Conservation (phyloP, 2,888 invertebrate species). For the Chrysina gloriosa region DNA sequence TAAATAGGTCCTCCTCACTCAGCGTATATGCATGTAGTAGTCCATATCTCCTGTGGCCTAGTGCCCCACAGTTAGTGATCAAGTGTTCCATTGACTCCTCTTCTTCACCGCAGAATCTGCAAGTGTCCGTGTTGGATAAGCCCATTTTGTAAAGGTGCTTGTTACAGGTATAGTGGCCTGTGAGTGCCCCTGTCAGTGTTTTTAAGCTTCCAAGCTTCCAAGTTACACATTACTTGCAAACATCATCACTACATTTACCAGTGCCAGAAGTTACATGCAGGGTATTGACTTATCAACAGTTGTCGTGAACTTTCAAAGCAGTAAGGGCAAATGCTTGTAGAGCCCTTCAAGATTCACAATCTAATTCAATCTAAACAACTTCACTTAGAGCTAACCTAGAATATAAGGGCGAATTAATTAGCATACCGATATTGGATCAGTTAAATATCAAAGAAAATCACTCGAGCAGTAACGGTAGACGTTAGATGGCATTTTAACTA, state of each 20-base stretch:
- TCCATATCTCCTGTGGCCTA: no score
- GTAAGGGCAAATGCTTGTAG: not conserved
- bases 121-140: no score
- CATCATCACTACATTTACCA: not conserved
- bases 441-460: not conserved
- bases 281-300: not conserved
- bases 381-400: not conserved
- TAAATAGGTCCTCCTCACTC: no score
- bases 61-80: no score
- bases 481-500: slow-evolving; percentile 9
- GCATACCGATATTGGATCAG: not conserved
- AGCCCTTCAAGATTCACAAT: slow-evolving; percentile 3
- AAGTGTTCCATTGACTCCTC: no score
- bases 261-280: not conserved
- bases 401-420: not conserved
- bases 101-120: no score
- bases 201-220: not conserved
- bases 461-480: not conserved
- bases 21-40: no score
- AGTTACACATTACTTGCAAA: not conserved
- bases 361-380: not conserved
- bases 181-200: no score
- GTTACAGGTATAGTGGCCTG: not conserved
- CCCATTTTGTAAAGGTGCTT: not conserved
- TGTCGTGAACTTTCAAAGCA: not conserved